Evolutionary conservation across 2,113 vertebrate genomes (phyloP).

Genomic region (Petrocephalus microphthalmus): DNA sequence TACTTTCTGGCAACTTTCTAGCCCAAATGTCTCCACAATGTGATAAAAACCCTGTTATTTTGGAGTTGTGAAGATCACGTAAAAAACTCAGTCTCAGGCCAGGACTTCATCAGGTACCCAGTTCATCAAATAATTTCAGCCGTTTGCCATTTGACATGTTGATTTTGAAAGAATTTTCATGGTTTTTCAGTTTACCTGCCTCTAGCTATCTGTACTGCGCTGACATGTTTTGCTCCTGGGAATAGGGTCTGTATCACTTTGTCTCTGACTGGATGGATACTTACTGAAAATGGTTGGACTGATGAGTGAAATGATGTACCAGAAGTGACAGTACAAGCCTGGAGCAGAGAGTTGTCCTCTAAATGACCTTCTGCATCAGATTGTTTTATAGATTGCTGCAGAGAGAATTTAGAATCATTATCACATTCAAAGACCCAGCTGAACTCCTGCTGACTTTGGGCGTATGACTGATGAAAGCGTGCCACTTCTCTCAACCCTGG

Average conservation of each 20-base stretch:
- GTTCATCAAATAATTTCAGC: neutral
- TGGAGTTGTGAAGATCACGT: too few relatives aligned
- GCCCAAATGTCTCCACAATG: too few relatives aligned
- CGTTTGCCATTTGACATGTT: neutral
- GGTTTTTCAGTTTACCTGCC: neutral
- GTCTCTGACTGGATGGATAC: neutral
- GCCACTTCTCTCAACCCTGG: neutral
- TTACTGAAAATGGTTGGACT: neutral
- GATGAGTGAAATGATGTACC: neutral
- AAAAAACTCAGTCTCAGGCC: neutral
- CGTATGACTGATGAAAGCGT: neutral
- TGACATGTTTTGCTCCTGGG: neutral
- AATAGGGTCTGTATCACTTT: neutral
- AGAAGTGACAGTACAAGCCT: neutral
- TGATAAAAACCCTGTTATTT: too few relatives aligned
- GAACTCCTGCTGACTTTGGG: neutral
- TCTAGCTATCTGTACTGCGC: neutral
- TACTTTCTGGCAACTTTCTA: too few relatives aligned
- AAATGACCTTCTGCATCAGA: neutral
- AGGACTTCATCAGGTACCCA: neutral
- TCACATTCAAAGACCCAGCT: neutral
- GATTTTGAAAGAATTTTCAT: neutral
- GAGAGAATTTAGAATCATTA: neutral
- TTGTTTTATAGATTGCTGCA: neutral
- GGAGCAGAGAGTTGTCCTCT: neutral